These are phyloP conservation scores for Drosophila takahashii DNA, from an alignment of 1,140 invertebrate genomes.

Conservation along the genomic window DNA sequence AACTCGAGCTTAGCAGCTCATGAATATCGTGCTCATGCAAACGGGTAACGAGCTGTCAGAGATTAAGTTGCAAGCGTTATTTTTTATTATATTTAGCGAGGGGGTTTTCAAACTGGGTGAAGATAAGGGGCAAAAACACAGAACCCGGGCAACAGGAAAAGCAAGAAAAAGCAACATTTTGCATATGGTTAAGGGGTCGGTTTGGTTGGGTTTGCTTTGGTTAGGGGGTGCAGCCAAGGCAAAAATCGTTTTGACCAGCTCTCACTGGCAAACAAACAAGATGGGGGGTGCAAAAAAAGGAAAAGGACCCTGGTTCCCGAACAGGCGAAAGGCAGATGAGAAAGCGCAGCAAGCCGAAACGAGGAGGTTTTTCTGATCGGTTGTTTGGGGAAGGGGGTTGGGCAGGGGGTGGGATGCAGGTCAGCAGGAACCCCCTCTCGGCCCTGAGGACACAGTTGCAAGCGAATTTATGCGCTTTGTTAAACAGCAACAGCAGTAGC, in stretches of 20 bases:
- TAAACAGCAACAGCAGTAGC: constrained; percentile 75
- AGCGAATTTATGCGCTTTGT: constrained; percentile 83
- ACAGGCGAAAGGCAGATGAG: constrained; percentile 75
- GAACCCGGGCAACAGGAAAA: constrained; percentile 23
- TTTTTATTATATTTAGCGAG: constrained; percentile 81
- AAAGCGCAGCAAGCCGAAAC: constrained; percentile 72
- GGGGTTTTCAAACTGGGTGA: constrained; percentile 12
- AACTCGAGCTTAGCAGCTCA: constrained; percentile 83
- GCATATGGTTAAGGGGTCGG: constrained; percentile 69
- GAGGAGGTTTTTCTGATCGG: constrained; percentile 23
- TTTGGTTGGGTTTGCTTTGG: neutral
- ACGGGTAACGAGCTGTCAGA: constrained; percentile 83
- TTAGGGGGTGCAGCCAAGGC: constrained; percentile 29
- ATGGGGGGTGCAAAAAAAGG: constrained; percentile 28
- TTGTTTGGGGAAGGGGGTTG: constrained; percentile 2
- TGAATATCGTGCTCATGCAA: constrained; percentile 83
- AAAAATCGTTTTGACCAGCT: constrained; percentile 80
- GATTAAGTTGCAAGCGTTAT: constrained; percentile 83
- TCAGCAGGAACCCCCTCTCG: constrained; percentile 28
- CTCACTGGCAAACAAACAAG: constrained; percentile 75
- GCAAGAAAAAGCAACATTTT: constrained; percentile 71
- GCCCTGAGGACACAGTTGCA: constrained; percentile 76
- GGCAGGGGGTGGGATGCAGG: constrained; percentile 10
- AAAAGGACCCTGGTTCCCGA: constrained; percentile 19
- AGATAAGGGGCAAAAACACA: constrained; percentile 66